These are phyloP conservation scores for Sebastes baramenuke DNA, from an alignment of 2,797 vertebrate genomes.

Conservation along the genomic window DNA sequence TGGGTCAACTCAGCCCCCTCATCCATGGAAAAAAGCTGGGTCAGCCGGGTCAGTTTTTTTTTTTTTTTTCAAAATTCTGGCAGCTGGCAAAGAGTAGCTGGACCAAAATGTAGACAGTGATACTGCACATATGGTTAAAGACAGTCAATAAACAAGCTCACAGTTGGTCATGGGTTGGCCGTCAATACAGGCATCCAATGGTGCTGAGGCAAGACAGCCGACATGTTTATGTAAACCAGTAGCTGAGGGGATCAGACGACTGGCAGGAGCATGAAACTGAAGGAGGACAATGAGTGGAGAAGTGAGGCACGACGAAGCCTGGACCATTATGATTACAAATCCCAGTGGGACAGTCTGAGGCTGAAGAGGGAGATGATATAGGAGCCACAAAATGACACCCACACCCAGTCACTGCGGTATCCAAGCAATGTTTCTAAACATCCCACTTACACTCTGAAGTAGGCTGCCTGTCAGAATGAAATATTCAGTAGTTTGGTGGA, in stretches of 20 bases:
- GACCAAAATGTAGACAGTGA: not conserved
- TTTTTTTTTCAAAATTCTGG: not conserved
- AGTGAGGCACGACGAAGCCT: not conserved
- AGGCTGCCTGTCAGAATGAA: not conserved
- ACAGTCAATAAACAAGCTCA: conserved; percentile 9
- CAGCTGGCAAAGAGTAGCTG: not conserved
- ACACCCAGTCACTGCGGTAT: conserved; percentile 2
- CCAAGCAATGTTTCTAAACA: not conserved
- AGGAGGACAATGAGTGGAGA: not conserved
- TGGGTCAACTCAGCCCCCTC: conserved; percentile 8
- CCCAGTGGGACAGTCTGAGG: not conserved
- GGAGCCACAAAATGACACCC: not conserved
- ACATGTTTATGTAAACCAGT: not conserved
- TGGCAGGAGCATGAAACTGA: not conserved
- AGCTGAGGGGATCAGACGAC: not conserved
- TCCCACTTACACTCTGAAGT: not conserved
- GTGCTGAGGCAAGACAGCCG: not conserved
- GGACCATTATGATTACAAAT: not conserved
- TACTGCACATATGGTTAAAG: conserved; percentile 10
- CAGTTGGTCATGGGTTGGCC: not conserved
- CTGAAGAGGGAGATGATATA: not conserved
- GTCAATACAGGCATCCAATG: not conserved
- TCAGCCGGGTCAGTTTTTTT: not conserved
- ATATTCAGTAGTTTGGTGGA: not conserved
- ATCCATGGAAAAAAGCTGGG: conserved; percentile 9